Percentiles rank a stretch among this genome's conserved stretches.
phyloP scores from a whole-genome alignment of 92 coral and sea anemone genomes.

The Anthopleura xanthogrammica region DNA sequence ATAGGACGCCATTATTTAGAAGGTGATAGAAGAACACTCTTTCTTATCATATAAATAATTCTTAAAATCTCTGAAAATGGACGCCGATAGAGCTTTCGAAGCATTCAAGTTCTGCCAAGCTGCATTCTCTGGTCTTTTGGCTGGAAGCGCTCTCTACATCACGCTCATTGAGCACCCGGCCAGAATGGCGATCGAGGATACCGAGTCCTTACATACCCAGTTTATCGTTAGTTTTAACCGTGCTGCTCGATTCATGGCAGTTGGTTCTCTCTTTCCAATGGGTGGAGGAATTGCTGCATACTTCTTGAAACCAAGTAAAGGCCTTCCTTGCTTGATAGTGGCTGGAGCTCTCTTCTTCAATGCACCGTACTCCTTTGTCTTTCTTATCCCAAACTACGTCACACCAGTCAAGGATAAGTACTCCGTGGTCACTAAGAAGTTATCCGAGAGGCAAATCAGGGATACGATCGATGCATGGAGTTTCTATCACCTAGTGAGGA shows the following conservation, averaged over 20 bases:
- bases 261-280: slow-evolving; percentile 56
- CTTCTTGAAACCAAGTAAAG: slow-evolving; percentile 46
- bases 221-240: slow-evolving; percentile 57
- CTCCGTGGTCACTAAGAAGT: slow-evolving; percentile 45
- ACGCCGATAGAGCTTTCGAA: slow-evolving; percentile 42
- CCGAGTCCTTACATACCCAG: slow-evolving; percentile 51
- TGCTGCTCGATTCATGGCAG: slow-evolving; percentile 58
- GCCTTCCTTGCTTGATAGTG: slow-evolving; percentile 50
- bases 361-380: slow-evolving; percentile 49
- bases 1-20: neutral
- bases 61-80: slow-evolving; percentile 33
- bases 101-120: slow-evolving; percentile 54
- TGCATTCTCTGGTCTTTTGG: slow-evolving; percentile 53
- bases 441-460: slow-evolving; percentile 43
- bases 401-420: slow-evolving; percentile 53
- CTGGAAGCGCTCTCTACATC: slow-evolving; percentile 62
- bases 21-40: too few species aligned
- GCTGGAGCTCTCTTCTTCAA: slow-evolving; percentile 51
- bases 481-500: slow-evolving; percentile 51
- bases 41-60: neutral
- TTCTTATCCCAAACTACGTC: slow-evolving; percentile 53
- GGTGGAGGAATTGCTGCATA: slow-evolving; percentile 51
- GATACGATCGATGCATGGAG: slow-evolving; percentile 60
- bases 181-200: slow-evolving; percentile 59
- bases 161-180: slow-evolving; percentile 65